These are phyloP conservation scores for Gymnocypris eckloni DNA, from an alignment of 2,797 vertebrate genomes.

Conservation along the genomic window DNA sequence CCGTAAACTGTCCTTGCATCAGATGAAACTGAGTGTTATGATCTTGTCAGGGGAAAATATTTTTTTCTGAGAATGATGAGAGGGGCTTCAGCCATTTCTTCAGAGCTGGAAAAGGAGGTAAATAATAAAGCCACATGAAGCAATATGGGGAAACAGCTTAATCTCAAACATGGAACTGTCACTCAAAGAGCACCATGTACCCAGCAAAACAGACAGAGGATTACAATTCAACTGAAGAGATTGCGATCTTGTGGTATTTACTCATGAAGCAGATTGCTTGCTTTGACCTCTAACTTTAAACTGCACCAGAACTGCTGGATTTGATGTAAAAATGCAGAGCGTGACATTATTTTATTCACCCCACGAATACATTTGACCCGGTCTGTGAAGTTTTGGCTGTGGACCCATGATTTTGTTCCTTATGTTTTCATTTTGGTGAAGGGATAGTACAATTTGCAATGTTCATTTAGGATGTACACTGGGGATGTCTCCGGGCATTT, in stretches of 20 bases:
- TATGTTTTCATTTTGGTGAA: neutral
- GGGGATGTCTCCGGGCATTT: neutral
- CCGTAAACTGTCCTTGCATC: constrained; percentile 71
- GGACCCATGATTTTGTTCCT: neutral
- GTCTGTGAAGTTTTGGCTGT: neutral
- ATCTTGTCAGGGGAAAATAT: constrained; percentile 73
- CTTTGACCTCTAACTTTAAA: constrained; percentile 20
- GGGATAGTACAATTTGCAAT: too few relatives aligned
- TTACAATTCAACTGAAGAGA: constrained; percentile 64
- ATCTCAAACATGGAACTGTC: constrained; percentile 71
- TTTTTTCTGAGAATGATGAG: constrained; percentile 57
- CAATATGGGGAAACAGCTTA: constrained; percentile 54
- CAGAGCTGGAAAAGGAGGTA: constrained; percentile 38
- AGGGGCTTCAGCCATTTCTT: constrained; percentile 34
- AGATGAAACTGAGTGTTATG: constrained; percentile 57
- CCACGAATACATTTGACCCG: neutral
- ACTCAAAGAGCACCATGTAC: constrained; percentile 53
- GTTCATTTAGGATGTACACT: neutral
- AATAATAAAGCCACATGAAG: constrained; percentile 45
- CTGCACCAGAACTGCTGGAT: neutral
- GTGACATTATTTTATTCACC: neutral
- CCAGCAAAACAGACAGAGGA: constrained; percentile 54
- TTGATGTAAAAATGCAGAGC: constrained; percentile 21
- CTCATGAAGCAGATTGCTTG: constrained; percentile 41
- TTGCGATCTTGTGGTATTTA: constrained; percentile 55